Percentiles rank a stretch among this genome's conserved stretches.
phyloP scores from a whole-genome alignment of 1,140 invertebrate species.

The Wiebesia pumilae region DNA sequence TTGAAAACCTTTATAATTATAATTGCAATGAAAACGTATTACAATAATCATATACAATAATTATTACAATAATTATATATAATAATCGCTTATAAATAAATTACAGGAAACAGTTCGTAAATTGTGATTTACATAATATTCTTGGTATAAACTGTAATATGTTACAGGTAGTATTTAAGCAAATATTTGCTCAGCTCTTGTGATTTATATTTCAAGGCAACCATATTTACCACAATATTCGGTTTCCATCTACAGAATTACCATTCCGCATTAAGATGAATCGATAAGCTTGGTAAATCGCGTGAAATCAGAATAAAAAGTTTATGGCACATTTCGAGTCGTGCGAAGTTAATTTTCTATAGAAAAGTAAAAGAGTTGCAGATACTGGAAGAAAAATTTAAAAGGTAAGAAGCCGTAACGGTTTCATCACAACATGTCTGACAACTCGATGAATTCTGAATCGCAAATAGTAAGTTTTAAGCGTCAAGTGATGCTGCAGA shows the following conservation, averaged over 20 bases:
- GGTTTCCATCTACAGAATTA: constrained; percentile 14
- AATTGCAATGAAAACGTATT: too few relatives aligned
- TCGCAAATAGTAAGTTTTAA: constrained; percentile 46
- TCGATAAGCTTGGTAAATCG: constrained; percentile 4
- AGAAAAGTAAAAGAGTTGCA: constrained; percentile 11
- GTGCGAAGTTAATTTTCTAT: constrained; percentile 2
- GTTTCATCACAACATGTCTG: constrained; percentile 44
- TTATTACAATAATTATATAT: too few relatives aligned
- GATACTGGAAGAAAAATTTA: constrained; percentile 29
- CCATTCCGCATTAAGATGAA: constrained; percentile 31
- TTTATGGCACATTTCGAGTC: neutral
- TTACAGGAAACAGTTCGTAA: too few relatives aligned
- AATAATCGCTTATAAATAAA: too few relatives aligned
- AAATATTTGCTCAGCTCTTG: neutral
- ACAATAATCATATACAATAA: too few relatives aligned
- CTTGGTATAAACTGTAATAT: too few relatives aligned
- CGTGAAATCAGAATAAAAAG: constrained; percentile 20
- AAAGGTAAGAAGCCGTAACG: constrained; percentile 39
- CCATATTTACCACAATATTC: neutral
- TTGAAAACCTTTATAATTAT: too few relatives aligned
- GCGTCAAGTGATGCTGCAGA: neutral
- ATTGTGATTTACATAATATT: too few relatives aligned
- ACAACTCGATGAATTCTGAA: constrained; percentile 43
- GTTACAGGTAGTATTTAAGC: neutral
- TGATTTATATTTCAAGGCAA: neutral